Conservation (phyloP, 2,113 vertebrate genomes). For the Ictidomys tridecemlineatus region DNA sequence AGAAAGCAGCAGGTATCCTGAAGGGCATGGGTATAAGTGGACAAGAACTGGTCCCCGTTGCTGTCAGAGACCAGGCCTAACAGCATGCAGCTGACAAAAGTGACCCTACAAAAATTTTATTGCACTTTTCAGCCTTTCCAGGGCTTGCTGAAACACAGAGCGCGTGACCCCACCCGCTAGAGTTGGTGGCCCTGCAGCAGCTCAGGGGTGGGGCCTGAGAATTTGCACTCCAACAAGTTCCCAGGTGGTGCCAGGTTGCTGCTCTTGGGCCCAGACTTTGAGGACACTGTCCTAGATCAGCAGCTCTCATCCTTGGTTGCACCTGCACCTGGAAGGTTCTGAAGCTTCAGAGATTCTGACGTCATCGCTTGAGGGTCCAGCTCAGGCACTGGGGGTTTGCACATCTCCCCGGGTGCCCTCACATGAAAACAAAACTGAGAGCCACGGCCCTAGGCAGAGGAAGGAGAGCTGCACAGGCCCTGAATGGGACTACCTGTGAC, state of each 20-base stretch:
- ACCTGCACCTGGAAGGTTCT: not conserved
- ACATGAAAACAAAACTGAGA: not conserved
- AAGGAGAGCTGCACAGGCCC: fast-evolving
- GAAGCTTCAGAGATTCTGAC: not conserved
- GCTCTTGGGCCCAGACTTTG: not conserved
- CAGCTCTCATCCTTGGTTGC: not conserved
- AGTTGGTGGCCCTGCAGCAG: not conserved
- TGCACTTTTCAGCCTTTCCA: not conserved
- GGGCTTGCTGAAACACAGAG: not conserved
- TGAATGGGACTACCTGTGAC: not conserved
- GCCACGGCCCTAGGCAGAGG: not conserved
- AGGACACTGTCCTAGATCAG: not conserved
- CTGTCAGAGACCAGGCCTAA: not conserved
- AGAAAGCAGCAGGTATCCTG: not conserved
- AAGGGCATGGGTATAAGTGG: fast-evolving
- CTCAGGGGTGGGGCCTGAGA: not conserved
- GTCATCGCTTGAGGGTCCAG: not conserved
- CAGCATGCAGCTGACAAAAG: not conserved
- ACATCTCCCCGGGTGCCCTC: not conserved
- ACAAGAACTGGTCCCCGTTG: not conserved
- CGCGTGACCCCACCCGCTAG: not conserved
- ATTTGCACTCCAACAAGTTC: not conserved
- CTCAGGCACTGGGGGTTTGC: not conserved
- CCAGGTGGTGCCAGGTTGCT: not conserved
- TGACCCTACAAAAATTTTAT: not conserved